Evolutionary conservation across 2,888 invertebrate genomes (phyloP).

Genomic region (Germaria angustata): DNA sequence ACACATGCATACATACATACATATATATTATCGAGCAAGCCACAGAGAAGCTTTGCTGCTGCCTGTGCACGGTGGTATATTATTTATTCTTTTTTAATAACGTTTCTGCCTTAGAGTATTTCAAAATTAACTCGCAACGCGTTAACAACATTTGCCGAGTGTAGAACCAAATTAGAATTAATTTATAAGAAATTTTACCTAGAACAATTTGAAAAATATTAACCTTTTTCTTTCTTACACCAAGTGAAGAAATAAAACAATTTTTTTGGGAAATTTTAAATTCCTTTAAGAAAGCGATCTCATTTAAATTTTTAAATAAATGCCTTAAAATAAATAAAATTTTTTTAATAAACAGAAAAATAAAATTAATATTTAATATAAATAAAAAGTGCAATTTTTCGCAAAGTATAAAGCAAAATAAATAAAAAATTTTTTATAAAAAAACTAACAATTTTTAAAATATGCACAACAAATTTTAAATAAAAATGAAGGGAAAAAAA

Average conservation of each 20-base stretch:
- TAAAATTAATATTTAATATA: conserved; percentile 13
- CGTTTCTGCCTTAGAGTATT: conserved; percentile 70
- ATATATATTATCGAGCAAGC: conserved; percentile 10
- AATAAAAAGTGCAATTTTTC: conserved; percentile 48
- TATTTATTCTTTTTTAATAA: conserved; percentile 62
- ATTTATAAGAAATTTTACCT: conserved; percentile 29
- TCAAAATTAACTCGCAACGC: conserved; percentile 76
- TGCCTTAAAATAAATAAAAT: conserved; percentile 59
- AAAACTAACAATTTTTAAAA: too few relatives aligned
- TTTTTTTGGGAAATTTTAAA: conserved; percentile 8
- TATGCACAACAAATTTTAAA: background rate
- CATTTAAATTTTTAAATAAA: conserved; percentile 48
- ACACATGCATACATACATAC: too few relatives aligned
- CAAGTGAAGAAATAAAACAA: background rate
- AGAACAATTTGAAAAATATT: conserved; percentile 48
- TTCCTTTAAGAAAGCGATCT: conserved; percentile 41
- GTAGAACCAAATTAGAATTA: conserved; percentile 37
- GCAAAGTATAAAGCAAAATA: conserved; percentile 27
- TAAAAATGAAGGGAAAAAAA: background rate
- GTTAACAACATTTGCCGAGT: conserved; percentile 70
- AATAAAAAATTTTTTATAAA: conserved; percentile 55
- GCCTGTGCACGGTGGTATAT: conserved; percentile 55
- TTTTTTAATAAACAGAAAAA: conserved; percentile 18
- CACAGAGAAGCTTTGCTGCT: conserved; percentile 59
- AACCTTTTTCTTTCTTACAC: conserved; percentile 12